Base-by-base conservation (phyloP, 1,140 invertebrate genomes). In the Anastrepha ludens region DNA sequence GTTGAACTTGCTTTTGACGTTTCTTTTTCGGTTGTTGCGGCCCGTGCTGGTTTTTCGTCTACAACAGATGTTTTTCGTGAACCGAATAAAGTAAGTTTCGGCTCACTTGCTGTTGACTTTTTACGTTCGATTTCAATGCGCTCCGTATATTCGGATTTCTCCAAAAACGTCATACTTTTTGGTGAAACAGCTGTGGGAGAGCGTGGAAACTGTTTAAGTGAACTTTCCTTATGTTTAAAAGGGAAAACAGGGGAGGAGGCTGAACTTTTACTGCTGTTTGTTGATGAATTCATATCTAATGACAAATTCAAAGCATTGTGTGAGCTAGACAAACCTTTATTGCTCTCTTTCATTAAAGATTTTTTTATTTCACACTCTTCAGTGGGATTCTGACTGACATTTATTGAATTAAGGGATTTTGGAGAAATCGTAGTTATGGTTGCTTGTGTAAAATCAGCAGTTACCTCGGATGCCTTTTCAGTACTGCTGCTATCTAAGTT, bases 221-320 rank as follows among this genome's bases (percentile, higher is more conserved):
- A 44, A 20, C n/a, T 86, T 55, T 62, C 47, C 20, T 85, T 74
- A 81, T 86, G 86, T 81, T 89, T 91, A 1, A 92, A 87, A 1
- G 91, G 91, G n/a, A 92, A 92, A 41, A 64, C 70, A 7, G 91
- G 91, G 1, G 91, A 92, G 9, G 41, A 89, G 20, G 87, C 87
- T 20, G 90, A 78, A 5, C 2, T 55, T 74, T 44, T 85, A 2
- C 64, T 9, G n/a, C 86, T 86, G 0, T 70, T n/a, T 3, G 64
- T 67, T 13, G 86, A 88, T 20, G 44, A 55, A 15, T 44, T 88
- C 50, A 78, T 59, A 65, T 87, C 81, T 0, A 89, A 8, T n/a
- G 89, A 86, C 59, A 88, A 55, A 86, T 87, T 87, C 67, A 88
- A 70, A 41, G 58, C 74, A 55, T 50, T 81, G 15, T 81, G 74